Percentiles rank a stretch among this genome's conserved stretches.
These are phyloP conservation scores for Dendrolimus kikuchii DNA, from an alignment of 1,140 invertebrate species.

Conservation along the genomic window DNA sequence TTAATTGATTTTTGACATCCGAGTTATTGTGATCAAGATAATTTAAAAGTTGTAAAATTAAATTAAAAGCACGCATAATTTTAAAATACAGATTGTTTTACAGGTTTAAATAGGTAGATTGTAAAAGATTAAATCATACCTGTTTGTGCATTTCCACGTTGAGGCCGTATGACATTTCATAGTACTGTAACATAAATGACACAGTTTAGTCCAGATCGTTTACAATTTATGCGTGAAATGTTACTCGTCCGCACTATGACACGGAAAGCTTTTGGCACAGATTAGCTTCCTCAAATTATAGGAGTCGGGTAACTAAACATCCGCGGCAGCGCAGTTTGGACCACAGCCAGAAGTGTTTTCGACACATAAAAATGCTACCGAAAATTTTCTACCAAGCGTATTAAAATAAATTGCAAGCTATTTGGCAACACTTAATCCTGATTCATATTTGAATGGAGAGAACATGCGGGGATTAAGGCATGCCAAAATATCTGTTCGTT, in stretches of 20 bases:
- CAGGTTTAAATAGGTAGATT: too few relatives aligned
- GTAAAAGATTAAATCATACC: slow-evolving; percentile 75
- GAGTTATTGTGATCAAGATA: too few relatives aligned
- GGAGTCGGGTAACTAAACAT: slow-evolving; percentile 68
- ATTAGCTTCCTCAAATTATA: slow-evolving; percentile 65
- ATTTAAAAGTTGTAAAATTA: too few relatives aligned
- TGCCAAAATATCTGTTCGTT: slow-evolving; percentile 56
- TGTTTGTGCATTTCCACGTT: slow-evolving; percentile 99
- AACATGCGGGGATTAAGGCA: slow-evolving; percentile 53
- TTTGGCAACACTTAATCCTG: slow-evolving; percentile 71
- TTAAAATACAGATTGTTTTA: background rate
- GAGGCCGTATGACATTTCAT: slow-evolving; percentile 99
- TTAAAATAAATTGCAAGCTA: slow-evolving; percentile 71
- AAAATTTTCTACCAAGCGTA: slow-evolving; percentile 67
- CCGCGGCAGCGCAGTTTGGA: slow-evolving; percentile 57
- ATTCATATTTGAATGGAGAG: slow-evolving; percentile 63
- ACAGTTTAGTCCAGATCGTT: slow-evolving; percentile 46
- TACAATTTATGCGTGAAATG: slow-evolving; percentile 42
- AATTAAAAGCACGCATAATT: slow-evolving; percentile 3
- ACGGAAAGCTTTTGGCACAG: slow-evolving; percentile 54
- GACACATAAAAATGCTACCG: slow-evolving; percentile 67
- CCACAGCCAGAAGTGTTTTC: slow-evolving; percentile 62
- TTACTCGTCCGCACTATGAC: slow-evolving; percentile 33
- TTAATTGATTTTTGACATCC: too few relatives aligned
- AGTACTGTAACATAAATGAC: slow-evolving; percentile 90